Base-by-base conservation (phyloP, 1,140 invertebrate genomes). In the Drosophila kurseongensis region DNA sequence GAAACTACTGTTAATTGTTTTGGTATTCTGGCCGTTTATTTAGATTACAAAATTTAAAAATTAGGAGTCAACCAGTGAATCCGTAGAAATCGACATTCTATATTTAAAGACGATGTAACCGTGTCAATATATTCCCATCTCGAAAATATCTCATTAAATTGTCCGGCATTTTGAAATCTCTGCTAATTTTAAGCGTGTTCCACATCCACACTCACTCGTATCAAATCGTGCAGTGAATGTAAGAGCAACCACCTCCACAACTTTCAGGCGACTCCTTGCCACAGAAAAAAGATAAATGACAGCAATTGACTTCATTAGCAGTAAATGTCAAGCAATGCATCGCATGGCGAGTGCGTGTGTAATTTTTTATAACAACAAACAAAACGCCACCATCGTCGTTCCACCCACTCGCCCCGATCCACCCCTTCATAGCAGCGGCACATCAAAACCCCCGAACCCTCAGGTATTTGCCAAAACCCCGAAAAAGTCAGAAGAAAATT, bases 281-380 rank as follows among this genome's bases (percentile, higher is more conserved):
- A 8, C 47, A 60, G 29, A 40, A 48, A 41, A 51, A 83, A 72
- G 80, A 89, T 89, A 89, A 89, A 89, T 84, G 80, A 69, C 85
- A 80, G 77, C 80, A 84, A 89, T 89, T 89, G 80, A 89, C 85
- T 89, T 90, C 74, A 89, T 89, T 89, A 89, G 84, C 80, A 72
- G 84, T 84, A 89, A 84, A 84, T 80, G 84, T 88, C 84, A 80
- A 84, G 67, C 65, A 45, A 54, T 68, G 62, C 62, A 73, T 29
- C 48, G 58, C 54, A 50, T 56, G 66, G 29, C 29, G 60, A 58
- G 74, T 58, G 79, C 67, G 62, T 79, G 73, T 88, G 71, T 65
- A 80, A 50, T 78, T 79, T 38, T 77, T 44, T 76, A 52, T 58
- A 75, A 72, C 66, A 82, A 78, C 78, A 86, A 86, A 88, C 79